Conservation (phyloP, 2,113 vertebrate genomes). For the Gasterosteus aculeatus region DNA sequence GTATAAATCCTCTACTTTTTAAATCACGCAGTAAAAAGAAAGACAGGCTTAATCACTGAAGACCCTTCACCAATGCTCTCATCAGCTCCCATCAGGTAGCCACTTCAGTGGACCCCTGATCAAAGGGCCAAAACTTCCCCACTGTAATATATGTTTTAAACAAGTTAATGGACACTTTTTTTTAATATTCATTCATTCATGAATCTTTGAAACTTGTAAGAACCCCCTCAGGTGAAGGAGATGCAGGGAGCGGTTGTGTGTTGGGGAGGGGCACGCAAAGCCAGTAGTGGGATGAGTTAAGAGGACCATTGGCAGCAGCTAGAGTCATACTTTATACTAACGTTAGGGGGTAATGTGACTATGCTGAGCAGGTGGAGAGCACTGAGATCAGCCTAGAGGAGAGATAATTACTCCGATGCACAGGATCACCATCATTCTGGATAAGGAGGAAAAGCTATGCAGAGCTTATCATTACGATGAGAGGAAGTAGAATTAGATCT, state of each 20-base stretch:
- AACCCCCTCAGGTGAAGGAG: constrained; percentile 18
- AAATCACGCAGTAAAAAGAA: neutral
- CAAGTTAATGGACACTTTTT: neutral
- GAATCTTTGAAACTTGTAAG: constrained; percentile 11
- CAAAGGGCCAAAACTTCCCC: neutral
- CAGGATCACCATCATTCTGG: constrained; percentile 77
- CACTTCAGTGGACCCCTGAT: neutral
- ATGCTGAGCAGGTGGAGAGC: constrained; percentile 74
- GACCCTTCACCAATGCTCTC: neutral
- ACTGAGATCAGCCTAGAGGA: constrained; percentile 73
- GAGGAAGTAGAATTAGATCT: constrained; percentile 65
- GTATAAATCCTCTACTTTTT: constrained; percentile 16
- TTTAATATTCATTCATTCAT: neutral
- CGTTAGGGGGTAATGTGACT: constrained; percentile 71
- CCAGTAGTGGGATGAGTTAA: constrained; percentile 61
- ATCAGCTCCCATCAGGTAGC: constrained; percentile 8
- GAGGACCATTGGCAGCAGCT: constrained; percentile 73
- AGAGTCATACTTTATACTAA: constrained; percentile 73
- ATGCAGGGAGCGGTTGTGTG: constrained; percentile 16
- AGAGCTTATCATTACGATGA: constrained; percentile 76
- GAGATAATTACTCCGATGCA: constrained; percentile 78
- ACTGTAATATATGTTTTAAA: neutral
- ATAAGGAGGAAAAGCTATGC: constrained; percentile 76
- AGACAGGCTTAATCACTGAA: neutral
- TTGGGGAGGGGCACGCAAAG: constrained; percentile 26